phyloP scores from a whole-genome alignment of 2,113 vertebrate species.

The Otus sunia region DNA sequence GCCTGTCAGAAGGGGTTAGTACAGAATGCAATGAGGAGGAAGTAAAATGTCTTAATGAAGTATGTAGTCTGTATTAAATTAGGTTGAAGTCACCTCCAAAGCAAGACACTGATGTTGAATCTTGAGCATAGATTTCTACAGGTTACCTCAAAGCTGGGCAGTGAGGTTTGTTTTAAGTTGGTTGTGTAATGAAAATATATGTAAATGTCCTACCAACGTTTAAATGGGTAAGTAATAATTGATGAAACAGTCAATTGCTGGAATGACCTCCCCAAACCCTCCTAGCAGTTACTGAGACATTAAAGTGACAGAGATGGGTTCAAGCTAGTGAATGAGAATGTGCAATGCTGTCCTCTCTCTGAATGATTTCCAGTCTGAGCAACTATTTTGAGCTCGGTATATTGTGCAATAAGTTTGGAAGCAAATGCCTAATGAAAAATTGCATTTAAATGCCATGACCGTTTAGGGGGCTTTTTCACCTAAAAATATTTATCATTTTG shows the following conservation, averaged over 20 bases:
- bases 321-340: background rate
- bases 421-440: background rate
- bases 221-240: constrained; percentile 47
- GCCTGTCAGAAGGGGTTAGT: background rate
- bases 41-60: background rate
- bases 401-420: background rate
- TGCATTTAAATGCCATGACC: background rate
- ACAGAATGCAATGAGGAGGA: background rate
- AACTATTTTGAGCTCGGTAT: background rate
- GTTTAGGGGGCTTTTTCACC: background rate
- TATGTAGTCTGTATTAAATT: background rate
- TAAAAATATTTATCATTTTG: background rate
- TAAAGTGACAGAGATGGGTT: background rate
- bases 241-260: constrained; percentile 27
- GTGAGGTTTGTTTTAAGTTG: background rate
- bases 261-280: constrained; percentile 29
- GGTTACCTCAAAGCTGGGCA: background rate
- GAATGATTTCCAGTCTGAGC: background rate
- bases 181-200: constrained; percentile 3
- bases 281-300: background rate
- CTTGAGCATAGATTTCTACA: background rate
- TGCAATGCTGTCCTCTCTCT: background rate
- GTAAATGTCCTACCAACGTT: constrained; percentile 9
- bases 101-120: background rate
- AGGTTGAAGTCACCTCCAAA: background rate